Conservation (phyloP, 2,797 vertebrate species). For the Carduelis carduelis region DNA sequence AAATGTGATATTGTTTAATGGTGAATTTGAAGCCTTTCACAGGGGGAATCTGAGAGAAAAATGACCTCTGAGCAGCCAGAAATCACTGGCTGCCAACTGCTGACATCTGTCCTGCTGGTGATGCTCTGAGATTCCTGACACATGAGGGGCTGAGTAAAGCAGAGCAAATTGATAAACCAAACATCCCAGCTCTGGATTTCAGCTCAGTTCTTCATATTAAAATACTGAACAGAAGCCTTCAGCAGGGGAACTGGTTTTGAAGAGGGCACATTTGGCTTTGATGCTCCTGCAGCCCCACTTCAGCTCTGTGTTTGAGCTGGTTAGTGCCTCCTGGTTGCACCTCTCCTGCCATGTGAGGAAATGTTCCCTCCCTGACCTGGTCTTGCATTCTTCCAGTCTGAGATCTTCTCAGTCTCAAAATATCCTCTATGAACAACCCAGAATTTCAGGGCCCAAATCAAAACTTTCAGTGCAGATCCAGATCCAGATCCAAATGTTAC, state of each 20-base stretch:
- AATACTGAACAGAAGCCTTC: not conserved
- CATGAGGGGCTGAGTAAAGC: not conserved
- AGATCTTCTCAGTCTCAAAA: not conserved
- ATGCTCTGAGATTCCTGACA: constrained; percentile 21
- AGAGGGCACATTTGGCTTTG: not conserved
- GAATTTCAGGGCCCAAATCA: not conserved
- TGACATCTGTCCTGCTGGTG: not conserved
- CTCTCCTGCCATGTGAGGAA: not conserved
- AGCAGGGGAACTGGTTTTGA: not conserved
- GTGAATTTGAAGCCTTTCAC: constrained; percentile 35
- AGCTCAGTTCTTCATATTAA: not conserved
- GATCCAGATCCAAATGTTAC: not conserved
- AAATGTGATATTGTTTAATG: constrained; percentile 35
- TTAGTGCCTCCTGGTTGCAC: not conserved
- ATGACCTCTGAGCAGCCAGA: not conserved
- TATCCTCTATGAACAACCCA: not conserved
- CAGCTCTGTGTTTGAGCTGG: not conserved
- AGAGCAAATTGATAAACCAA: constrained; percentile 42
- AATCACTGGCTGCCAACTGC: not conserved
- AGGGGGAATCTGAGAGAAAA: not conserved
- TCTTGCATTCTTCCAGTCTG: not conserved
- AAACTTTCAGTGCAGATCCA: not conserved
- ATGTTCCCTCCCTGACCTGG: not conserved
- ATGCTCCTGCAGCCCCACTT: not conserved
- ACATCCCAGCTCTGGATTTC: not conserved